Conservation (phyloP, 2,888 invertebrate genomes). For the Plagodis pulveraria region DNA sequence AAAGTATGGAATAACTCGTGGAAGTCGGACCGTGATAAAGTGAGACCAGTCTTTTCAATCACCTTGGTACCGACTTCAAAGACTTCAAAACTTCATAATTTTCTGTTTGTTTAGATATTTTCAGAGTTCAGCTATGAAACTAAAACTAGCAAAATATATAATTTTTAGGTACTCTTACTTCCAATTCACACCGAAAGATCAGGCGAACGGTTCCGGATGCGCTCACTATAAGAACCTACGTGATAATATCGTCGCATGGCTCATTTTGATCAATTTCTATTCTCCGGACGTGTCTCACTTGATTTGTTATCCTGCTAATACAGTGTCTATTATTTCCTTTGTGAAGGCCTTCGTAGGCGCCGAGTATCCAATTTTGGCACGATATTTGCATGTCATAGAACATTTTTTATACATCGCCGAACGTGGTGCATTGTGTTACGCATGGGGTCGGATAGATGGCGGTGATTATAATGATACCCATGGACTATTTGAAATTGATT, state of each 20-base stretch:
- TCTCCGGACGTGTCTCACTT: conserved; percentile 48
- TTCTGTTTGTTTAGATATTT: no score
- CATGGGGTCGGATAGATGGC: conserved; percentile 45
- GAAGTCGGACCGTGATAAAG: no score
- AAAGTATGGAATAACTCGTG: no score
- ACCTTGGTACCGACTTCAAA: no score
- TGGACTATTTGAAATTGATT: not conserved
- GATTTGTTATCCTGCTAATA: conserved; percentile 66
- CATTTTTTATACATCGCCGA: conserved; percentile 11
- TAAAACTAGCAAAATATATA: no score
- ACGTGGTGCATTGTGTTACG: conserved; percentile 20
- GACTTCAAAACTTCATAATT: no score
- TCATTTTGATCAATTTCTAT: conserved; percentile 64
- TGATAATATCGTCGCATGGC: conserved; percentile 47
- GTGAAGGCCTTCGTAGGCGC: conserved; percentile 29
- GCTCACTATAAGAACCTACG: conserved; percentile 42
- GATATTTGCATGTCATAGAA: conserved; percentile 21
- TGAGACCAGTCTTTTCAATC: no score
- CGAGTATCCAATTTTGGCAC: conserved; percentile 30
- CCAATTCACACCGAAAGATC: conserved; percentile 22
- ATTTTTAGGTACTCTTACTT: no score
- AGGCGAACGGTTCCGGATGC: conserved; percentile 49
- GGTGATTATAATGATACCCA: conserved; percentile 22
- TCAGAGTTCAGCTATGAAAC: no score
- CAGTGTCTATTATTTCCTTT: conserved; percentile 58